Base-by-base conservation (phyloP, 2,113 vertebrate genomes). In the Plectropomus leopardus region DNA sequence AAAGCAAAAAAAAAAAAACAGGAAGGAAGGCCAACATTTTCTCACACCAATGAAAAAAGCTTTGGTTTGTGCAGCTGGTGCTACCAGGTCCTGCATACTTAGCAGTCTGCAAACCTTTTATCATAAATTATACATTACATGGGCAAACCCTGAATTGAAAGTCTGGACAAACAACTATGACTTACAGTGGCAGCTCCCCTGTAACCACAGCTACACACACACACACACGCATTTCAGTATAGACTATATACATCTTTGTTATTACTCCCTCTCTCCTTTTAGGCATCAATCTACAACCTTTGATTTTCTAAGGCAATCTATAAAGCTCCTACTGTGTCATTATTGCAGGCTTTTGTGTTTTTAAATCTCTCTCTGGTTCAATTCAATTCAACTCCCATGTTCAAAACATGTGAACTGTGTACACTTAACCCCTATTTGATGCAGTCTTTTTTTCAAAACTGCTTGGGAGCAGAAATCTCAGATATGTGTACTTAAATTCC, bases 51-150 rank as follows among this genome's bases (percentile, higher is more conserved):
- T 72, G 55, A 78, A 73, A 85, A 40, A 86, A 66, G 70, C 54
- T 77, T 30, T 64, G 40, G 58, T 84, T 63, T 77, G 67, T 75
- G 42, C 28, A 80, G 73, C 75, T 7, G 23, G 44, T 60, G 76
- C 60, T 84, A 30, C 32, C 17, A 45, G 70, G 75, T 75, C 76
- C 51, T 83, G 76, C 84, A 84, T 65, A 76, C 66, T 76, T 80
- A 84, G 54, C 79, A 88, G 68, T 75, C 72, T 79, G 82, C 82
- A 88, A 89, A 86, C 72, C 85, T 91, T 91, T 89, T 85, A 88
- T 82, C 76, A 94, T 93, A 87, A 92, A 91, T 92, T 89, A 90
- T 88, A 83, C 65, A 91, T 80, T 44, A 78, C 34, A 72, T 42
- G 21, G 44, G 42, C 32, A 82, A 88, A 78, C 58, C 71, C 69